phyloP scores from a whole-genome alignment of 2,797 vertebrate species.

The Salmo trutta region DNA sequence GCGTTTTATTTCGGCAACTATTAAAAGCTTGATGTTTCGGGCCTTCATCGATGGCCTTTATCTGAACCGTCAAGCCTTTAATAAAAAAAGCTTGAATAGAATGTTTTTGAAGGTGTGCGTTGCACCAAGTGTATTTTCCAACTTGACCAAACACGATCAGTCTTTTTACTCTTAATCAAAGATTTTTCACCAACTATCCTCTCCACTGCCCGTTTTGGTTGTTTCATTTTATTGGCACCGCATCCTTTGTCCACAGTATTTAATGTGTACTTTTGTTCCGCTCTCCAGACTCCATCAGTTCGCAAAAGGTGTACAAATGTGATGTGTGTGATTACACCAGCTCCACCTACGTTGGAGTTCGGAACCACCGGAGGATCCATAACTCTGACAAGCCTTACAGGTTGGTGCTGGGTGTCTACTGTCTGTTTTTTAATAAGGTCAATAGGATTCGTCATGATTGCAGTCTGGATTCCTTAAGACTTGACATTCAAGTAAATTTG shows the following conservation, averaged over 20 bases:
- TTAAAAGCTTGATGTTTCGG: too few species aligned
- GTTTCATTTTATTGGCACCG: neutral
- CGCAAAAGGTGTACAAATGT: conserved; percentile 89
- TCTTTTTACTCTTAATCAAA: neutral
- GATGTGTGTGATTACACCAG: conserved; percentile 95
- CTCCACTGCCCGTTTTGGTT: too few species aligned
- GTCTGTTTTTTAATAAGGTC: neutral
- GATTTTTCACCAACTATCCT: neutral
- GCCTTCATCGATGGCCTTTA: too few species aligned
- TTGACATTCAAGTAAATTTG: too few species aligned
- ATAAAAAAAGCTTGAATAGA: too few species aligned
- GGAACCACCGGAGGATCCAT: conserved; percentile 94
- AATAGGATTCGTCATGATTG: neutral
- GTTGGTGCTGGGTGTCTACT: conserved; percentile 62
- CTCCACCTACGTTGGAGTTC: conserved; percentile 91
- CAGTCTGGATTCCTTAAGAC: neutral
- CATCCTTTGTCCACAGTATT: neutral
- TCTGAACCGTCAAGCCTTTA: too few species aligned
- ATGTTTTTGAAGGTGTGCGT: too few species aligned
- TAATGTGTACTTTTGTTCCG: neutral
- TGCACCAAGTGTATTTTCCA: too few species aligned
- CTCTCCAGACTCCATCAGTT: conserved; percentile 59
- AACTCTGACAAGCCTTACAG: conserved; percentile 96
- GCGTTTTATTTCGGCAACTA: too few species aligned
- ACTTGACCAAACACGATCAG: too few species aligned